Conservation (phyloP, 1,140 invertebrate genomes). For the Polyergus mexicanus region DNA sequence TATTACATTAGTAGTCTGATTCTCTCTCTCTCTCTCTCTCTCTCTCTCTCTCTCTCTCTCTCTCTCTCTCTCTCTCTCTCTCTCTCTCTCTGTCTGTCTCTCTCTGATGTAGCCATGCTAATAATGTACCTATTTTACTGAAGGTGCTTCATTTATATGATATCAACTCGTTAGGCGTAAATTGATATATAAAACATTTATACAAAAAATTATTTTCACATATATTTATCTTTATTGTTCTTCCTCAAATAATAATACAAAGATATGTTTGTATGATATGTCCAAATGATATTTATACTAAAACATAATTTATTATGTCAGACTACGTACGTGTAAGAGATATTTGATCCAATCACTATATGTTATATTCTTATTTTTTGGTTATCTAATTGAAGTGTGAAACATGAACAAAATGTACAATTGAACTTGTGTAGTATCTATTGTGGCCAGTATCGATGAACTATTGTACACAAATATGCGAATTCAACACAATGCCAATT, state of each 20-base stretch:
- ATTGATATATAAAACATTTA: slow-evolving; percentile 64
- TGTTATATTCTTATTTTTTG: slow-evolving; percentile 39
- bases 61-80: neutral
- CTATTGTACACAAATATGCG: slow-evolving; percentile 1
- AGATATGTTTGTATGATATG: slow-evolving; percentile 62
- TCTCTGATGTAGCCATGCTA: slow-evolving; percentile 68
- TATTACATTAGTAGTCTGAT: neutral
- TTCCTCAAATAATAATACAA: slow-evolving; percentile 69
- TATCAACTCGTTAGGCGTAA: slow-evolving; percentile 65
- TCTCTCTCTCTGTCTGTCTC: neutral
- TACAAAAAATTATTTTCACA: slow-evolving; percentile 69
- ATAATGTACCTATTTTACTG: slow-evolving; percentile 63
- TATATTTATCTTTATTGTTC: slow-evolving; percentile 70
- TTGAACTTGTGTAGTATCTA: slow-evolving; percentile 26
- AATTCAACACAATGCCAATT: slow-evolving; percentile 53
- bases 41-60: slow-evolving; percentile 13
- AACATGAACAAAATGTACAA: slow-evolving; percentile 37
- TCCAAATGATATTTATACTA: slow-evolving; percentile 71
- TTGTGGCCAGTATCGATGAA: slow-evolving; percentile 37
- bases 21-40: slow-evolving; percentile 12
- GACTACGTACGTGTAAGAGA: slow-evolving; percentile 61
- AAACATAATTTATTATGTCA: slow-evolving; percentile 61
- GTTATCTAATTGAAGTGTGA: neutral
- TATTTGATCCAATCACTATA: slow-evolving; percentile 54
- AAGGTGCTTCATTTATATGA: slow-evolving; percentile 74